phyloP scores from a whole-genome alignment of 1,140 invertebrate genomes.

The Aplysia californica region DNA sequence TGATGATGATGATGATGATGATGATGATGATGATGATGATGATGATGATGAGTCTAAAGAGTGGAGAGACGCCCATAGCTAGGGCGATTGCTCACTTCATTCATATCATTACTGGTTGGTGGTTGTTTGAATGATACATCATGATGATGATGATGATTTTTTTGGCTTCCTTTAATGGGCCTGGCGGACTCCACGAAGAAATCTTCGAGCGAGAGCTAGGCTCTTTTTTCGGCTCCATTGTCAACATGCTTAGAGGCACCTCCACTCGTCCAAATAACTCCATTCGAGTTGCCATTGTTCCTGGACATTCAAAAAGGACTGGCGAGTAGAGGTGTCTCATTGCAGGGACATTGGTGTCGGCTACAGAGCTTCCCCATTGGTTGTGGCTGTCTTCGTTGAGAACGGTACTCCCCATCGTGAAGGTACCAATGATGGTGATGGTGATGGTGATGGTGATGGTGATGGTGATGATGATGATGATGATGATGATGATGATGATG shows the following conservation, averaged over 20 bases:
- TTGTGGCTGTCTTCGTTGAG: too few relatives aligned
- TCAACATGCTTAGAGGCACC: too few relatives aligned
- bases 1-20: conserved; percentile 26
- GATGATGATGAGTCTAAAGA: conserved; percentile 79
- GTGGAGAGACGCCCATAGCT: conserved; percentile 96
- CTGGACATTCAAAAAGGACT: neutral
- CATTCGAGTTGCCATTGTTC: neutral
- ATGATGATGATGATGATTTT: neutral
- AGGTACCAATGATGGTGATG: too few relatives aligned
- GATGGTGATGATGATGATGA: too few relatives aligned
- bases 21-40: conserved; percentile 27
- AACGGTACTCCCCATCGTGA: too few relatives aligned
- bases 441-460: conserved; percentile 13
- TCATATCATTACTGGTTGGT: conserved; percentile 94
- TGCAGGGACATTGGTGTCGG: too few relatives aligned
- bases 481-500: conserved; percentile 19
- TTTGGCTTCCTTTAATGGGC: neutral
- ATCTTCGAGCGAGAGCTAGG: too few relatives aligned
- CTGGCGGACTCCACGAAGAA: too few relatives aligned
- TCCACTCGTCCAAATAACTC: too few relatives aligned
- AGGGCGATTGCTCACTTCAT: conserved; percentile 99
- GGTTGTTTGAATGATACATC: neutral
- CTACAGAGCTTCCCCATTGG: too few relatives aligned
- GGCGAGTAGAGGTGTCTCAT: too few relatives aligned
- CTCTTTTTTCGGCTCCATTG: too few relatives aligned